These are phyloP conservation scores for Glyptemys insculpta DNA, from an alignment of 2,797 vertebrate genomes.

Conservation along the genomic window DNA sequence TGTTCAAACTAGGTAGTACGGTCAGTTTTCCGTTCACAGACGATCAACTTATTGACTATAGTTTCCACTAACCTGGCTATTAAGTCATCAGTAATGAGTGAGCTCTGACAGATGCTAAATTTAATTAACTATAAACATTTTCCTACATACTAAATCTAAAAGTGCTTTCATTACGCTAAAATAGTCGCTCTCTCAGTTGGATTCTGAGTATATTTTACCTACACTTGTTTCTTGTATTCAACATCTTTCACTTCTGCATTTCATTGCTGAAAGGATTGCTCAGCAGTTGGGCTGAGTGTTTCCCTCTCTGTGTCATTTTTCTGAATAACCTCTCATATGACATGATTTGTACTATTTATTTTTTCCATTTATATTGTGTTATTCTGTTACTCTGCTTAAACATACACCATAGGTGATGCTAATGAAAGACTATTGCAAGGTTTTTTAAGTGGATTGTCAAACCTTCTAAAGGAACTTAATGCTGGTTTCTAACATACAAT, in stretches of 20 bases:
- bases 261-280: constrained; percentile 17
- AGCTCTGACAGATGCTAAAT: neutral
- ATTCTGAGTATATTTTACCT: neutral
- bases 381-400: neutral
- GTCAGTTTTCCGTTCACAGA: neutral
- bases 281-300: neutral
- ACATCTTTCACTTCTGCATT: constrained; percentile 1
- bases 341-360: neutral
- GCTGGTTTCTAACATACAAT: neutral
- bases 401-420: neutral
- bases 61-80: neutral
- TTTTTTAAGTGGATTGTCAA: neutral
- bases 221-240: neutral
- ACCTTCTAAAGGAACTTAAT: neutral
- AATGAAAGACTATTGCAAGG: neutral
- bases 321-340: constrained; percentile 10
- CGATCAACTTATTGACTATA: neutral
- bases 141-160: neutral
- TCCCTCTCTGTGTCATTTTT: constrained; percentile 8
- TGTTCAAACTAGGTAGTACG: neutral
- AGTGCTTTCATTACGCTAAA: neutral
- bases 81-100: neutral
- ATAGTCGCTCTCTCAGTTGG: neutral
- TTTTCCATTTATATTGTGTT: neutral
- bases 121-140: neutral